Evolutionary conservation across 53 echinoderm and acorn worm genomes (phyloP), one percentile per base, ranked within the genome.

Genomic region (Henricia sp.): DNA sequence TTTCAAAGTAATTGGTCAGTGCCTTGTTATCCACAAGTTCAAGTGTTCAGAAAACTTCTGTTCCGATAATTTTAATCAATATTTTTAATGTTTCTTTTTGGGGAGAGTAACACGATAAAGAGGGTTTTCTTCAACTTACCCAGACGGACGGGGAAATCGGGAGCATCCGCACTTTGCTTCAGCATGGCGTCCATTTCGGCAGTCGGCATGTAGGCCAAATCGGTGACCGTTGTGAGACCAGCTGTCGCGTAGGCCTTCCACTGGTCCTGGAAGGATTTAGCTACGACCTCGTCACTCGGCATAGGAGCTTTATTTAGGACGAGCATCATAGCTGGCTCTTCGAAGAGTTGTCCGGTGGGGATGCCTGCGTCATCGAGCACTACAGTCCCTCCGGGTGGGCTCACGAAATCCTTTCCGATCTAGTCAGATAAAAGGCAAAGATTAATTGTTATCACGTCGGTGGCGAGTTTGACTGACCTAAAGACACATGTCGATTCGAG

Each of bases 141-240:
- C 3, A 84, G 71, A 8, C 84, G 84, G 20, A 71, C 38, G 46
- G 52, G 90, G 62, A 70, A 74, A 58, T 52, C 72, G 0, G 44
- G 16, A 9, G 52, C 67, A 60, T 90, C 90, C 0, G 85, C 68
- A n/a, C 69, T 36, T 23, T 69, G 11, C 35, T 70, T 85, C 48
- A 90, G 63, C 11, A 68, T 53, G 13, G 2, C 39, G 55, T 90
- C 78, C 38, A 53, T 51, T 1, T 24, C 58, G 0, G 60, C 26
- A 26, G 57, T 90, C 6, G 89, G 85, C 90, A 77, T 77, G 52
- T 90, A 90, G 0, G 42, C 84, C 24, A 90, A 52, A 36, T 90
- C 90, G 4, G 90, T 90, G 23, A 85, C 90, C 11, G 90, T 90
- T 3, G 89, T 89, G 36, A 89, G 58, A 1, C 90, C 90, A 10